A percentile compares a stretch with the other conserved stretches of the same genome.
phyloP scores from a whole-genome alignment of 2,113 vertebrate species.

The Sprattus sprattus region DNA sequence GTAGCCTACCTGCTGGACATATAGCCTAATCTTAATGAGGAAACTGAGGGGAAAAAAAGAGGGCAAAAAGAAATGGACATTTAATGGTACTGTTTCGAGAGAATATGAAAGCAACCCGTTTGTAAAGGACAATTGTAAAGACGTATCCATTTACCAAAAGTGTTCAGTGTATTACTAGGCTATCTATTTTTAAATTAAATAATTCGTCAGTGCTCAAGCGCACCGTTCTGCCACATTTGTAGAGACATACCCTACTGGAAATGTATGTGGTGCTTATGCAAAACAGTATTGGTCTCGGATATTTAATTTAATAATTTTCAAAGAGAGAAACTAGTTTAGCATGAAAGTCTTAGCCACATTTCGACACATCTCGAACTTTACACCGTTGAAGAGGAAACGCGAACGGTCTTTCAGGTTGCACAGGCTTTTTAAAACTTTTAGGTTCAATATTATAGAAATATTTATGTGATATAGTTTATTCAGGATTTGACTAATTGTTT shows the following conservation, averaged over 20 bases:
- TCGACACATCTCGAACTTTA: not conserved
- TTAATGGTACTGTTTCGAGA: not conserved
- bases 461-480: not conserved
- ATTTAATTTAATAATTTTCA: not conserved
- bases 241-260: not conserved
- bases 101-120: not conserved
- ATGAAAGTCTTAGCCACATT: not conserved
- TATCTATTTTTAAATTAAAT: not conserved
- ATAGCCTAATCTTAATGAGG: constrained; percentile 21
- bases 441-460: not conserved
- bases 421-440: constrained; percentile 26
- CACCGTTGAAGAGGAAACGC: not conserved
- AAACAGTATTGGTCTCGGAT: not conserved
- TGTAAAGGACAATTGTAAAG: not conserved
- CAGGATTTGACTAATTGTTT: constrained; percentile 41
- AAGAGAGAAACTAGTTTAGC: not conserved
- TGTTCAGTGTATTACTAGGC: not conserved
- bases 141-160: not conserved
- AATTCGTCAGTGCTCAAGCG: not conserved
- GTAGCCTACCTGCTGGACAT: not conserved
- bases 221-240: not conserved
- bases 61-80: not conserved
- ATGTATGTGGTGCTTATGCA: not conserved
- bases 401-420: not conserved
- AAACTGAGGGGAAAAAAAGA: not conserved